phyloP scores from a whole-genome alignment of 2,888 invertebrate species.

The Argyra leucocephala region DNA sequence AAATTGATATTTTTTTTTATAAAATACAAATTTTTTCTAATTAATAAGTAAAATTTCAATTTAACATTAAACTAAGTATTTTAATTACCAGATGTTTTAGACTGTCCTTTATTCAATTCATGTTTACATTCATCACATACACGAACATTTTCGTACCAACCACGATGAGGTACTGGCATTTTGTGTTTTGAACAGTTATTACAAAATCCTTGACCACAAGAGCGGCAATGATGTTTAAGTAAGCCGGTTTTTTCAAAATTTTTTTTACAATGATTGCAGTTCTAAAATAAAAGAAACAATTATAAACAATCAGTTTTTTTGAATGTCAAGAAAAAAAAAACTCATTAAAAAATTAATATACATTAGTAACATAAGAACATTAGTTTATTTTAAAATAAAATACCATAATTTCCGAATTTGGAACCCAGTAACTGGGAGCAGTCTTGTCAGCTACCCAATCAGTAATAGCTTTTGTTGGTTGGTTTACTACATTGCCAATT shows the following conservation, averaged over 20 bases:
- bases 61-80: not conserved
- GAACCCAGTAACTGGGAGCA: slow-evolving; percentile 71
- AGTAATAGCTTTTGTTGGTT: slow-evolving; percentile 58
- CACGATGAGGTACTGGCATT: slow-evolving; percentile 59
- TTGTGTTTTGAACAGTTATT: slow-evolving; percentile 57
- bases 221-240: slow-evolving; percentile 64
- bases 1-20: not conserved
- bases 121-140: slow-evolving; percentile 61
- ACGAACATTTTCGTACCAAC: slow-evolving; percentile 60
- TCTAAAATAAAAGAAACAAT: slow-evolving; percentile 38
- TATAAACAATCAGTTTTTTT: slow-evolving; percentile 15
- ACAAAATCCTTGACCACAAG: slow-evolving; percentile 74
- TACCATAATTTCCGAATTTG: slow-evolving; percentile 64
- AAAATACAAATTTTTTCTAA: no score
- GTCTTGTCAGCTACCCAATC: slow-evolving; percentile 63
- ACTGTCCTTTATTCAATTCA: slow-evolving; percentile 28
- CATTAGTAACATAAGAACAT: not conserved
- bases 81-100: slow-evolving; percentile 31
- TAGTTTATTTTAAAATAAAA: no score
- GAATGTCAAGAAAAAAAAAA: not conserved
- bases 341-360: slow-evolving; percentile 8
- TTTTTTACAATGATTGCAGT: slow-evolving; percentile 56
- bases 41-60: no score
- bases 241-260: slow-evolving; percentile 49
- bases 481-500: slow-evolving; percentile 55